Base-by-base conservation (phyloP, 1,140 invertebrate species). In the Ceratina calcarata region DNA sequence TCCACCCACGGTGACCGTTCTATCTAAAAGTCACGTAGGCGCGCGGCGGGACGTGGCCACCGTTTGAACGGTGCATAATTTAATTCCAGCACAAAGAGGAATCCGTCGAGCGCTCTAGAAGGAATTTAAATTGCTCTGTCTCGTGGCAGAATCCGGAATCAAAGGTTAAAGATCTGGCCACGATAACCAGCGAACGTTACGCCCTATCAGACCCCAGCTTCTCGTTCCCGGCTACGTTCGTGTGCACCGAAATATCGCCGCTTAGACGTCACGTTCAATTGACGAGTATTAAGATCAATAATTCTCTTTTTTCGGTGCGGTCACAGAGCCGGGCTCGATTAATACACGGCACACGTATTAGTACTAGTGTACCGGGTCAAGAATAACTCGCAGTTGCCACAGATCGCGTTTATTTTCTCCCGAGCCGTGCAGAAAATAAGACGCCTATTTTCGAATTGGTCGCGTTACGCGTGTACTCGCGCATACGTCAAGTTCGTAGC, bases 341-440 rank as follows among this genome's bases (percentile, higher is more conserved):
- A 64, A 74, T 27, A 16, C 45, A 22, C 18, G 53, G 60, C 49
- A 65, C 74, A 65, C 74, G 82, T 66, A 87, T 61, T 75, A 70
- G 27, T 32, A 4, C 0, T 45, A 45, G 37, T 10, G 76, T 70
- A 82, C 68, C 62, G 70, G 77, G 82, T 83, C 81, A 27, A 86
- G 73, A 89, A 88, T 88, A 88, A 57, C 78, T 61, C 57, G 55
- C 6, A 73, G 75, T 88, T 84, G 84, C 83, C 79, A 82, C 82
- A 82, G 82, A 90, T 87, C 37, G 80, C 73, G 89, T 88, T 90
- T 90, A 90, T 90, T 90, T 90, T 88, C 76, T 85, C 86, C 64
- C 62, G 78, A 72, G 74, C 53, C 74, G 78, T 53, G 76, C 83
- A 80, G 76, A 88, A 87, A 89, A 90, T 88, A 90, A 86, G 79